These are phyloP conservation scores for Chamaetylas fuelleborni DNA, from an alignment of 2,113 vertebrate species.

Conservation along the genomic window DNA sequence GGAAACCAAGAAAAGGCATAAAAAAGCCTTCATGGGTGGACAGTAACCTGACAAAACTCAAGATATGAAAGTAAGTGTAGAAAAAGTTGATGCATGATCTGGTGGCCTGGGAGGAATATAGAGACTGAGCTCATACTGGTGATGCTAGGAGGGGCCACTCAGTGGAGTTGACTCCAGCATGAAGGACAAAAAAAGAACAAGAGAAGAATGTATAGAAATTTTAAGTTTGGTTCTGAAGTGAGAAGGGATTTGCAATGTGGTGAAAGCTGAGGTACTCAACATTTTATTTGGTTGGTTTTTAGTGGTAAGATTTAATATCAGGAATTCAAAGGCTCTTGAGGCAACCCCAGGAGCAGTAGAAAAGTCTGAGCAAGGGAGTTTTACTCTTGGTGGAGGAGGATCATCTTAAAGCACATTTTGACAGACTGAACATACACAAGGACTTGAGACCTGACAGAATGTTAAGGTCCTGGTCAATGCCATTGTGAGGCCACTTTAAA, in stretches of 20 bases:
- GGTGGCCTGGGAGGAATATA: neutral
- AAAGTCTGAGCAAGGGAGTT: neutral
- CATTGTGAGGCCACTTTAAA: neutral
- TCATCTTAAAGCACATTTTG: neutral
- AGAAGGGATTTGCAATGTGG: neutral
- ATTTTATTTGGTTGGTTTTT: neutral
- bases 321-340: neutral
- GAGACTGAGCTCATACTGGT: neutral
- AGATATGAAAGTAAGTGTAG: neutral
- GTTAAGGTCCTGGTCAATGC: neutral
- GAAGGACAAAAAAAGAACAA: neutral
- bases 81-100: fast-evolving
- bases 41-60: neutral
- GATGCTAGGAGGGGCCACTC: neutral
- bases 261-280: neutral
- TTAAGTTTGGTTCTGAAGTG: neutral
- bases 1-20: neutral
- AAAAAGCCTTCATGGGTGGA: neutral
- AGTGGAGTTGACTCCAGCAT: neutral
- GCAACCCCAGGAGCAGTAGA: neutral
- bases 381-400: neutral
- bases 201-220: neutral
- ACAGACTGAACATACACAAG: neutral
- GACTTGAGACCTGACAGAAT: neutral
- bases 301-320: neutral